phyloP scores from a whole-genome alignment of 2,888 invertebrate genomes.

The Dasysyrphus tricinctus region DNA sequence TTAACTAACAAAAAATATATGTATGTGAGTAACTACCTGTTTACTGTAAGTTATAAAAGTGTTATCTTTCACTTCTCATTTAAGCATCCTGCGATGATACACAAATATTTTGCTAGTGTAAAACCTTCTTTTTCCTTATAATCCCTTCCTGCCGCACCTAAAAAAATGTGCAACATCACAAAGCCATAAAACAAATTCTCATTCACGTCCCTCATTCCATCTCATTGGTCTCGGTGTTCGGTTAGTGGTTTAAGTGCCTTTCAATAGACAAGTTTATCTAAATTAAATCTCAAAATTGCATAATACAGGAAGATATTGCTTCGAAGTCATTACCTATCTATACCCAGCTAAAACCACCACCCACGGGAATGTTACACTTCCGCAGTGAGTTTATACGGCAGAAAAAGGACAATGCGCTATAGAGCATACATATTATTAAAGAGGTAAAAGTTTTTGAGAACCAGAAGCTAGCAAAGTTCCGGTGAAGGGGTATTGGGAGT shows the following conservation, averaged over 20 bases:
- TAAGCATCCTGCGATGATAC: background rate
- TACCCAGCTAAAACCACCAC: background rate
- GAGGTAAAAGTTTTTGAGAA: slow-evolving; percentile 23
- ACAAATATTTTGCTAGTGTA: background rate
- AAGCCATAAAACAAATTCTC: slow-evolving; percentile 23
- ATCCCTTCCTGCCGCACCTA: background rate
- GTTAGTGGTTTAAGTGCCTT: slow-evolving; percentile 47
- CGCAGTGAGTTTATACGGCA: slow-evolving; percentile 20
- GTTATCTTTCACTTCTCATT: background rate
- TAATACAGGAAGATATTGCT: slow-evolving; percentile 43
- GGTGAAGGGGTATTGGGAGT: background rate
- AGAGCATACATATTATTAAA: background rate
- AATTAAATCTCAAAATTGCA: slow-evolving; percentile 61
- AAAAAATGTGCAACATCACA: slow-evolving; percentile 13
- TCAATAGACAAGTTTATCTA: slow-evolving; percentile 57
- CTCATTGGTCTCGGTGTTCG: slow-evolving; percentile 20
- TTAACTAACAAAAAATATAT: too few relatives aligned
- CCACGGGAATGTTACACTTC: slow-evolving; percentile 25
- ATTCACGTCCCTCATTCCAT: slow-evolving; percentile 12
- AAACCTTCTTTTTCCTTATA: background rate
- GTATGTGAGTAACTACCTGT: background rate
- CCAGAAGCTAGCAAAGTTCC: background rate
- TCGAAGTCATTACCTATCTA: slow-evolving; percentile 19
- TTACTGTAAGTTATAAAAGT: background rate
- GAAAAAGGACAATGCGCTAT: slow-evolving; percentile 30